These are phyloP conservation scores for Serranus cabrilla DNA, from an alignment of 2,797 vertebrate species.

Conservation along the genomic window DNA sequence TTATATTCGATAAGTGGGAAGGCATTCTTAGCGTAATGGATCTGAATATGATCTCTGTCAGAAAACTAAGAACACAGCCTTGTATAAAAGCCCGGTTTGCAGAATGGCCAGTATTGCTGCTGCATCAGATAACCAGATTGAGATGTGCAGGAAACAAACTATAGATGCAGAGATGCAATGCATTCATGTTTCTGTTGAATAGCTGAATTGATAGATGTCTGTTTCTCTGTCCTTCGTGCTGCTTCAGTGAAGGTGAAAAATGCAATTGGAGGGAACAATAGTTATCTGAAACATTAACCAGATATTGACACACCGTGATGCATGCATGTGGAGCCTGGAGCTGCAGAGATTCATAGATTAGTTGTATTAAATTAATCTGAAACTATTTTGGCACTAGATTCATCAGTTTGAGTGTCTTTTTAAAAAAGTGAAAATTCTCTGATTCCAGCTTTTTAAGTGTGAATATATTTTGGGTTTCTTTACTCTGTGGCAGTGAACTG, in stretches of 20 bases:
- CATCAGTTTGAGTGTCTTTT: no score
- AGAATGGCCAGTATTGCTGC: constrained; percentile 62
- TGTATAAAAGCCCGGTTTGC: constrained; percentile 75
- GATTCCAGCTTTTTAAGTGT: no score
- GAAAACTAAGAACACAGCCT: constrained; percentile 83
- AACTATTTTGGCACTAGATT: no score
- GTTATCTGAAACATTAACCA: constrained; percentile 5
- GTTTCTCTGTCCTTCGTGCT: constrained; percentile 5
- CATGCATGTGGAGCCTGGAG: neutral
- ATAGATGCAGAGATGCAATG: constrained; percentile 58
- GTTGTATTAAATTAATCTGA: no score
- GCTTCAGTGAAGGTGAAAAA: constrained; percentile 36
- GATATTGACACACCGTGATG: neutral
- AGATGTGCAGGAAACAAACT: constrained; percentile 69
- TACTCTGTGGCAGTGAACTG: no score
- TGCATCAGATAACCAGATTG: constrained; percentile 78
- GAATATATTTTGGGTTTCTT: no score
- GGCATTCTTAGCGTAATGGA: constrained; percentile 87
- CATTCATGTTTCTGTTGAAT: constrained; percentile 58
- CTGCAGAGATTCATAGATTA: no score
- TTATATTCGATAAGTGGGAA: constrained; percentile 87
- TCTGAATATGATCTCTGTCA: constrained; percentile 87
- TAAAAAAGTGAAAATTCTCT: no score
- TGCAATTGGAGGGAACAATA: neutral
- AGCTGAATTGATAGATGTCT: constrained; percentile 34